Conservation (phyloP, 2,113 vertebrate species). For the Panthera tigris region DNA sequence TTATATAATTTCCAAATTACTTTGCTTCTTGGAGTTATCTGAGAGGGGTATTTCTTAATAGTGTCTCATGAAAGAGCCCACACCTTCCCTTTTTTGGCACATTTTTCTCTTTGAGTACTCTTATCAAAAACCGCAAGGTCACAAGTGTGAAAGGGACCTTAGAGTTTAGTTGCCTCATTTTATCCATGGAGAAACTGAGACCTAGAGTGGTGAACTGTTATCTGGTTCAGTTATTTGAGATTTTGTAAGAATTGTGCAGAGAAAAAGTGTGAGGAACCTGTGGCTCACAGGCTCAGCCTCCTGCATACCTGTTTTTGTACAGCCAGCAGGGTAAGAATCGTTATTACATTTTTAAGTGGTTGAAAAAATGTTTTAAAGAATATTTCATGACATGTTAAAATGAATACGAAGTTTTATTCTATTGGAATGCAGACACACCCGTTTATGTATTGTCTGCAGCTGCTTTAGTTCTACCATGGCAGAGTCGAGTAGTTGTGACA, state of each 20-base stretch:
- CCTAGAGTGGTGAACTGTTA: background rate
- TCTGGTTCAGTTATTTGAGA: background rate
- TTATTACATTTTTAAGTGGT: background rate
- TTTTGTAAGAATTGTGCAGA: background rate
- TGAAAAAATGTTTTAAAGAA: background rate
- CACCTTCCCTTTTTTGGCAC: background rate
- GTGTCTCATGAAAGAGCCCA: background rate
- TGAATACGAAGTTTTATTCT: background rate
- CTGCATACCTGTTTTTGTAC: background rate
- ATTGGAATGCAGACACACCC: background rate
- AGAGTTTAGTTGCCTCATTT: background rate
- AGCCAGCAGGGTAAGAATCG: background rate
- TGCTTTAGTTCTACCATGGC: background rate
- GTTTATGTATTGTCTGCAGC: background rate
- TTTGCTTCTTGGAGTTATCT: background rate
- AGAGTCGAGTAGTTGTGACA: background rate
- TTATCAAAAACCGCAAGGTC: slow-evolving; percentile 14
- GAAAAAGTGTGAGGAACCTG: background rate
- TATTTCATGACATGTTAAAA: background rate
- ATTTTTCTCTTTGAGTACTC: background rate
- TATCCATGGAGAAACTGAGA: background rate
- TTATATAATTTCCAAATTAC: background rate
- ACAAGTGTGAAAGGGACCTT: background rate
- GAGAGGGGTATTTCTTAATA: background rate
- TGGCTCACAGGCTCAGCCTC: background rate